A percentile compares a stretch with the other conserved stretches of the same genome.
Evolutionary conservation across 2,113 vertebrate species (phyloP).

Genomic region (Platysternon megacephalum): DNA sequence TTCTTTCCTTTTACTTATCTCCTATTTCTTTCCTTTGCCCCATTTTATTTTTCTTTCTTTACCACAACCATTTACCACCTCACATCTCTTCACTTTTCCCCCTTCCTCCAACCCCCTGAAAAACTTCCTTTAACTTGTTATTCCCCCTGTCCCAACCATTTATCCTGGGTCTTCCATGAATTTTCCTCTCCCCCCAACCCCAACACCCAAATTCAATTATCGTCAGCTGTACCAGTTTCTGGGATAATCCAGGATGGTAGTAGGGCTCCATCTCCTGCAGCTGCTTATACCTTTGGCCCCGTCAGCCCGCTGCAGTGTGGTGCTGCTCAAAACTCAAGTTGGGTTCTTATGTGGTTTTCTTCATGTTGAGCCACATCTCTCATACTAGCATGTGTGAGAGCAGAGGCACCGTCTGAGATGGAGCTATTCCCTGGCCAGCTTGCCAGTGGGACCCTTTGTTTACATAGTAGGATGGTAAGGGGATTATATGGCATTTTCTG

Average conservation of each 20-base stretch:
- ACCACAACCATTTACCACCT: not conserved
- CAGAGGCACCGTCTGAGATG: not conserved
- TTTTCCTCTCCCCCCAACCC: not conserved
- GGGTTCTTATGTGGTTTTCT: not conserved
- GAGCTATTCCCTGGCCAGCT: accelerated
- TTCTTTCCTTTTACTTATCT: not conserved
- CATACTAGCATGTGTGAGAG: not conserved
- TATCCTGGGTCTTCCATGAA: not conserved
- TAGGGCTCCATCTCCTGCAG: not conserved
- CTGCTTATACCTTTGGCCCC: not conserved
- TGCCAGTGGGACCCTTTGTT: not conserved
- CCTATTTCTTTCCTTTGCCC: not conserved
- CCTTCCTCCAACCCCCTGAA: not conserved
- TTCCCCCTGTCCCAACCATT: not conserved
- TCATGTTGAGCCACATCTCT: not conserved
- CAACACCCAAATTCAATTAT: not conserved
- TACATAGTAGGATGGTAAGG: accelerated
- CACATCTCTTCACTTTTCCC: not conserved
- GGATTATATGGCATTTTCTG: not conserved
- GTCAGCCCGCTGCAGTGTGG: not conserved
- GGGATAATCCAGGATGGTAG: not conserved
- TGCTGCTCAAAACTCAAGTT: not conserved
- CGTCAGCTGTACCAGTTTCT: not conserved
- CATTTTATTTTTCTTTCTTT: not conserved
- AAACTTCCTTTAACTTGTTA: not conserved